Percentiles rank a stretch among this genome's conserved stretches.
These are phyloP conservation scores for Phymatocera aterrima DNA, from an alignment of 2,888 invertebrate genomes.

Conservation along the genomic window DNA sequence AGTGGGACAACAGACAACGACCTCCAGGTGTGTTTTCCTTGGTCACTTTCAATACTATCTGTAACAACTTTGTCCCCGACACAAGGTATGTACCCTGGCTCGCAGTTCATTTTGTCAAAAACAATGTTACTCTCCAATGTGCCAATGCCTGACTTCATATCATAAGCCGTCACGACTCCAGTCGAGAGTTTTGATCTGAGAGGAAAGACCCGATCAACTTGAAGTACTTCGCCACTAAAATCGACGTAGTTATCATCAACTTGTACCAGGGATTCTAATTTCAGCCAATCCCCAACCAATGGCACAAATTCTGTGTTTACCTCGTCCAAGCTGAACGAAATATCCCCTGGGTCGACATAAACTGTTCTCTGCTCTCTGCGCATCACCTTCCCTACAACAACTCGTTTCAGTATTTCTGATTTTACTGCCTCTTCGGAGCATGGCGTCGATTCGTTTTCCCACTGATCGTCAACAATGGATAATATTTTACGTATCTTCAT, in stretches of 20 bases:
- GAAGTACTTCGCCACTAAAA: conserved; percentile 78
- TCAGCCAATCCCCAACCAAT: conserved; percentile 83
- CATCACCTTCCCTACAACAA: conserved; percentile 73
- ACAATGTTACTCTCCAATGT: conserved; percentile 79
- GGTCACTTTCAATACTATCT: conserved; percentile 86
- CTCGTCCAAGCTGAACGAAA: conserved; percentile 80
- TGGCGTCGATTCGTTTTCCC: conserved; percentile 64
- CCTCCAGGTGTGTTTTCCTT: conserved; percentile 79
- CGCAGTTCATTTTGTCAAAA: conserved; percentile 78
- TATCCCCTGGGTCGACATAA: conserved; percentile 76
- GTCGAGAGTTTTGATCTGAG: conserved; percentile 77
- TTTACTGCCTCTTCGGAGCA: conserved; percentile 52
- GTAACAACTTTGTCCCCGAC: conserved; percentile 81
- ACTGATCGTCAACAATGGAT: conserved; percentile 73
- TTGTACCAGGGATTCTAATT: conserved; percentile 80
- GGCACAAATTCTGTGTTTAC: conserved; percentile 82
- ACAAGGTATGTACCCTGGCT: conserved; percentile 77
- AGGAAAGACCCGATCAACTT: conserved; percentile 79
- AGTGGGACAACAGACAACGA: conserved; percentile 76
- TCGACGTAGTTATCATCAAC: conserved; percentile 78
- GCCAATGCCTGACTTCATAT: conserved; percentile 72
- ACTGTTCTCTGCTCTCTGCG: conserved; percentile 71
- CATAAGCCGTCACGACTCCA: conserved; percentile 76
- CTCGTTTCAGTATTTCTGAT: conserved; percentile 60
- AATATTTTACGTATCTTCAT: conserved; percentile 79